A percentile compares a stretch with the other conserved stretches of the same genome.
Evolutionary conservation across 2,113 vertebrate genomes (phyloP).

Genomic region (Platichthys flesus): DNA sequence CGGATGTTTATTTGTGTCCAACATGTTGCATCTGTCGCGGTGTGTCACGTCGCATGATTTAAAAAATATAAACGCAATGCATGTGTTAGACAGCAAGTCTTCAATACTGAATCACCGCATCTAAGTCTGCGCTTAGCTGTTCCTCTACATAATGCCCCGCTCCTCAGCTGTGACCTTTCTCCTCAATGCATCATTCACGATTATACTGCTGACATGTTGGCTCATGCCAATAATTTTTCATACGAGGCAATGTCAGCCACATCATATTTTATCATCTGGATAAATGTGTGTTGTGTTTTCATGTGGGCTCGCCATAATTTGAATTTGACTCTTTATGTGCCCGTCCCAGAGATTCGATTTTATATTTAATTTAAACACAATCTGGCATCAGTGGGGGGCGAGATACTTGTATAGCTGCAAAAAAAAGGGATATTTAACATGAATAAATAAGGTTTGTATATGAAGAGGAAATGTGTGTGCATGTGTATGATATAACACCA

Average conservation of each 20-base stretch:
- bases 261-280: slow-evolving; percentile 80
- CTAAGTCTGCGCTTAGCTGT: slow-evolving; percentile 65
- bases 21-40: slow-evolving; percentile 21
- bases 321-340: slow-evolving; percentile 67
- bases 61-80: slow-evolving; percentile 1
- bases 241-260: slow-evolving; percentile 74
- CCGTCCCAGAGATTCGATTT: slow-evolving; percentile 63
- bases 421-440: slow-evolving; percentile 36
- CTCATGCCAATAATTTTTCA: slow-evolving; percentile 80
- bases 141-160: slow-evolving; percentile 71
- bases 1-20: slow-evolving; percentile 24
- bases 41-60: background rate
- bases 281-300: slow-evolving; percentile 75
- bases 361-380: slow-evolving; percentile 66
- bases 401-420: slow-evolving; percentile 24
- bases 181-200: slow-evolving; percentile 72
- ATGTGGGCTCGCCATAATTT: slow-evolving; percentile 68
- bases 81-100: slow-evolving; percentile 46
- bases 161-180: slow-evolving; percentile 81
- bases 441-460: slow-evolving; percentile 24
- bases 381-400: slow-evolving; percentile 36
- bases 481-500: slow-evolving; percentile 16
- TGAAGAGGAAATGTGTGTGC: background rate
- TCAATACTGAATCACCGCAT: slow-evolving; percentile 63
- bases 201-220: slow-evolving; percentile 77